A percentile compares a stretch with the other conserved stretches of the same genome.
phyloP scores from a whole-genome alignment of 2,888 invertebrate genomes.

The Ormyrus labotus region DNA sequence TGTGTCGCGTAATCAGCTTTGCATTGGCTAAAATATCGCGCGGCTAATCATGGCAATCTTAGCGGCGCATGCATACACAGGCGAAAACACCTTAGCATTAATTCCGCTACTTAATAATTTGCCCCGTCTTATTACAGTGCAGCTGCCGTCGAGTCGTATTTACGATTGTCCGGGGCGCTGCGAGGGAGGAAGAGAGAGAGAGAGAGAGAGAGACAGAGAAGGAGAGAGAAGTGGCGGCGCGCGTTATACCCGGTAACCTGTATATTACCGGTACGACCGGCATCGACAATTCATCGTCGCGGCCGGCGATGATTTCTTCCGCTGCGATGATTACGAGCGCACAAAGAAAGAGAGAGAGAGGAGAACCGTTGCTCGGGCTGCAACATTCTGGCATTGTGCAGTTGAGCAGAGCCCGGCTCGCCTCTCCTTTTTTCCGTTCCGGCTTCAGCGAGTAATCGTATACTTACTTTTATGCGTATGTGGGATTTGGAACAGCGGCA shows the following conservation, averaged over 20 bases:
- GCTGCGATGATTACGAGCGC: conserved; percentile 17
- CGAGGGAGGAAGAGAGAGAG: not conserved
- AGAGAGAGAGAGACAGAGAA: too few species aligned
- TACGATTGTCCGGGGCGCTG: conserved; percentile 24
- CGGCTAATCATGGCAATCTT: conserved; percentile 41
- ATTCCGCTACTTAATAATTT: conserved; percentile 53
- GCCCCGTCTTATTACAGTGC: conserved; percentile 39
- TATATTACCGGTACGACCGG: conserved; percentile 14
- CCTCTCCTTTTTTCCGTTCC: not conserved
- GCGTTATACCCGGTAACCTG: conserved; percentile 20
- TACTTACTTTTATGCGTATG: too few species aligned
- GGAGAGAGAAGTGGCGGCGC: conserved; percentile 2
- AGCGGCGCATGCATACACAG: not conserved
- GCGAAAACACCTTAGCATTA: conserved; percentile 44
- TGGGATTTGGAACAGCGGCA: too few species aligned
- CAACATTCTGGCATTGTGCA: conserved; percentile 2
- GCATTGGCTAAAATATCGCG: conserved; percentile 32
- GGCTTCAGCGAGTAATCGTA: too few species aligned
- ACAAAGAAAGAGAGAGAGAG: conserved; percentile 8
- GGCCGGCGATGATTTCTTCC: conserved; percentile 39
- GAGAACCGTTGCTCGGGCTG: not conserved
- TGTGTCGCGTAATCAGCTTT: conserved; percentile 37
- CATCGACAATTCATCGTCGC: conserved; percentile 41
- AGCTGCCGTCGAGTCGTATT: conserved; percentile 4
- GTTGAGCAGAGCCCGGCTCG: not conserved